Conservation (phyloP, 1,140 invertebrate genomes). For the Cyrtorhinus lividipennis region DNA sequence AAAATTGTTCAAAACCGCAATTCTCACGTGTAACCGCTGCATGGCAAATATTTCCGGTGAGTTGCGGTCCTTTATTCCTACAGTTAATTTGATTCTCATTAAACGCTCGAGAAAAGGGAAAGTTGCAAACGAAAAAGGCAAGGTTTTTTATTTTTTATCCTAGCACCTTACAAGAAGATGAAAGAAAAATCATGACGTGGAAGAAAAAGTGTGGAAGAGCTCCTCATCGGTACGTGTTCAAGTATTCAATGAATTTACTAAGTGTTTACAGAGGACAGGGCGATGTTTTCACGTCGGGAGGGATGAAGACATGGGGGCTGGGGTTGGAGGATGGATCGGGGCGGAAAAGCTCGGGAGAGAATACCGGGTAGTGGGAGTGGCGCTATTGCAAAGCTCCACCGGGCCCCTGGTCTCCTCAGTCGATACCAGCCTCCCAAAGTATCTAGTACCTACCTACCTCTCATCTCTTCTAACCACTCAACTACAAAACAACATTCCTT, state of each 20-base stretch:
- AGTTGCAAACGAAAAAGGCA: too few relatives aligned
- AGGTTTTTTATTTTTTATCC: too few relatives aligned
- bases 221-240: background rate
- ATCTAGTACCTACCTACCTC: background rate
- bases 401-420: constrained; percentile 3
- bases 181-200: background rate
- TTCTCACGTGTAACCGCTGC: too few relatives aligned
- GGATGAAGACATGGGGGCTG: background rate
- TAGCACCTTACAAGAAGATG: too few relatives aligned
- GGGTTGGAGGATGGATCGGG: too few relatives aligned
- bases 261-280: background rate
- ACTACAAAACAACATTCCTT: constrained; percentile 1
- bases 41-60: too few relatives aligned
- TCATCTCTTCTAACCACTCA: background rate
- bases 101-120: too few relatives aligned
- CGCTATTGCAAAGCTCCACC: background rate
- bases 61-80: too few relatives aligned
- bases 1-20: too few relatives aligned
- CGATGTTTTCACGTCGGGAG: background rate
- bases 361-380: background rate
- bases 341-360: too few relatives aligned
- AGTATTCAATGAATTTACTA: background rate
- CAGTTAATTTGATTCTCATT: too few relatives aligned
- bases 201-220: background rate
- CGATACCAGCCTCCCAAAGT: constrained; percentile 13